Conservation (phyloP, 2,113 vertebrate species). For the Lethenteron camtschaticum region DNA sequence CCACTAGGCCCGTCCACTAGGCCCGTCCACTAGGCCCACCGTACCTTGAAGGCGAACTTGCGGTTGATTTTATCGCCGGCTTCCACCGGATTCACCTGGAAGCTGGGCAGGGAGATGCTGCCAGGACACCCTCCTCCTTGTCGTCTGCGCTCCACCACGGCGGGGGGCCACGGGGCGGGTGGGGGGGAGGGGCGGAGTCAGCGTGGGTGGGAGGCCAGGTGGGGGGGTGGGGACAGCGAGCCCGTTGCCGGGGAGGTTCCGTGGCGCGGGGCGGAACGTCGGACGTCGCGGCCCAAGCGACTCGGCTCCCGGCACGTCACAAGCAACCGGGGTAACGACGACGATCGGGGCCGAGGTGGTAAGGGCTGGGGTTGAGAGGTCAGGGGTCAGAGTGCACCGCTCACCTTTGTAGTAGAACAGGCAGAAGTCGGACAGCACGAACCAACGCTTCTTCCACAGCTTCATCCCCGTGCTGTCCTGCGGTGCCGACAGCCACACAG, state of each 20-base stretch:
- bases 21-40: slow-evolving; percentile 8
- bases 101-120: slow-evolving; percentile 90
- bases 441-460: slow-evolving; percentile 96
- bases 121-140: slow-evolving; percentile 82
- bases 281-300: too few relatives aligned
- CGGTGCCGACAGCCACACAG: too few relatives aligned
- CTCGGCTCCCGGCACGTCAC: too few relatives aligned
- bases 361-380: too few relatives aligned
- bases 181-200: slow-evolving; percentile 10
- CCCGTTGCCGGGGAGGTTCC: too few relatives aligned
- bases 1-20: too few relatives aligned
- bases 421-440: slow-evolving; percentile 82
- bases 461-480: slow-evolving; percentile 97
- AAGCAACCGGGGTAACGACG: too few relatives aligned
- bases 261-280: too few relatives aligned
- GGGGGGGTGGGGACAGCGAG: too few relatives aligned
- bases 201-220: background rate
- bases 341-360: too few relatives aligned
- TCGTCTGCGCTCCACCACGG: slow-evolving; percentile 37
- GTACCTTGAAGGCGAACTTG: slow-evolving; percentile 88
- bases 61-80: slow-evolving; percentile 84
- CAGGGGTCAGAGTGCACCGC: slow-evolving; percentile 9
- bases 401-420: slow-evolving; percentile 97
- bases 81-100: slow-evolving; percentile 57
- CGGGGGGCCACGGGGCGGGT: too few relatives aligned